Conservation (phyloP, 2,888 invertebrate genomes). For the Gnatocerus cornutus region DNA sequence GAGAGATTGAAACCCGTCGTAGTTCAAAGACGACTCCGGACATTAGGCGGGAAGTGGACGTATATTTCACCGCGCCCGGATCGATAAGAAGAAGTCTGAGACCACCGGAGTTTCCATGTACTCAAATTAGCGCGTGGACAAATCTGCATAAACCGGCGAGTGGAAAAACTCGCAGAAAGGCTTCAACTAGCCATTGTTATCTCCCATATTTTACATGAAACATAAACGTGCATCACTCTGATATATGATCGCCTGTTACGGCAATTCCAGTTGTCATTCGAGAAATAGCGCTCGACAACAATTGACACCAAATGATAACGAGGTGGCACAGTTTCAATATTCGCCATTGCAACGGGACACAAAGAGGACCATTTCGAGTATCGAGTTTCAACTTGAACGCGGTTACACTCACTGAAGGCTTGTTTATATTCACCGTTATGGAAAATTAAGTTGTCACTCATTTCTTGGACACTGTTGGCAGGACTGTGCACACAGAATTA, state of each 20-base stretch:
- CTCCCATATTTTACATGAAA: conserved; percentile 37
- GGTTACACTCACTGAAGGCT: conserved; percentile 13
- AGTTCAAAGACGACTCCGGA: conserved; percentile 37
- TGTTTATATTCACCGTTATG: conserved; percentile 29
- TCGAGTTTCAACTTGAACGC: not conserved
- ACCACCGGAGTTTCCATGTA: too few species aligned
- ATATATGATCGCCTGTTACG: conserved; percentile 39
- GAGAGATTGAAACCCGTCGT: conserved; percentile 40
- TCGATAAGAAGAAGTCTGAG: conserved; percentile 12
- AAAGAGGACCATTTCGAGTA: conserved; percentile 7
- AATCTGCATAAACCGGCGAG: conserved; percentile 19
- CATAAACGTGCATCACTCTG: conserved; percentile 44
- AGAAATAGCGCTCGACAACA: conserved; percentile 42
- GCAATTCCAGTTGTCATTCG: conserved; percentile 41
- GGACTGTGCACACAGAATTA: conserved; percentile 11
- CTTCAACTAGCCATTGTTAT: conserved; percentile 34
- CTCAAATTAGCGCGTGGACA: conserved; percentile 34
- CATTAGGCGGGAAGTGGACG: conserved; percentile 38
- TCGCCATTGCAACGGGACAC: conserved; percentile 28
- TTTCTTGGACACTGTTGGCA: conserved; percentile 30
- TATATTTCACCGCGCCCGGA: conserved; percentile 36
- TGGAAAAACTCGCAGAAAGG: conserved; percentile 4
- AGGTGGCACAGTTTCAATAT: conserved; percentile 21
- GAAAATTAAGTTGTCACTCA: conserved; percentile 39
- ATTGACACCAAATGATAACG: conserved; percentile 47